Evolutionary conservation across 2,113 vertebrate genomes (phyloP).

Genomic region (Microcebus griseorufus): DNA sequence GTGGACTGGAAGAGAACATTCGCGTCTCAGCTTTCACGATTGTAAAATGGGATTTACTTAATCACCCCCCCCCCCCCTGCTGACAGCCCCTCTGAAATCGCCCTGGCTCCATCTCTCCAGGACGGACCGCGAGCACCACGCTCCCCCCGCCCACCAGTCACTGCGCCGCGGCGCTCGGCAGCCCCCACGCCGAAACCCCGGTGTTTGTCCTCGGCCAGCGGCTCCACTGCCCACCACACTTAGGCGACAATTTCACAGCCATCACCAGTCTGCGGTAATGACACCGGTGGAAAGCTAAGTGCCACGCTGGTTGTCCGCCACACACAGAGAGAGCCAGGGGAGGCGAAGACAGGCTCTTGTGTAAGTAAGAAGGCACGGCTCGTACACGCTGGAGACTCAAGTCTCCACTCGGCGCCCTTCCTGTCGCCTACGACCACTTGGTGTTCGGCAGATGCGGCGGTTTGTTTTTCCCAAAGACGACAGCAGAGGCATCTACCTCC

Average conservation of each 20-base stretch:
- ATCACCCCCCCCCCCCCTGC: fast-evolving
- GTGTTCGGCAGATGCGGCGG: neutral
- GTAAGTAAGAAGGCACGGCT: conserved; percentile 59
- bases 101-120: too few relatives aligned
- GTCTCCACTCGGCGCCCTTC: neutral
- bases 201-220: conserved; percentile 70
- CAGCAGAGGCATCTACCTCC: fast-evolving
- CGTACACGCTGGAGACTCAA: conserved; percentile 59
- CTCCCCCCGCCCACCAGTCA: too few relatives aligned
- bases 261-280: conserved; percentile 63
- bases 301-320: conserved; percentile 54
- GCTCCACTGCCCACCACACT: conserved; percentile 59
- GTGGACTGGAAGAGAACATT: fast-evolving
- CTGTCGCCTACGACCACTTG: neutral
- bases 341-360: conserved; percentile 23
- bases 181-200: neutral
- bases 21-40: too few relatives aligned
- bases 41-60: neutral
- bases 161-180: conserved; percentile 2
- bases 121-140: too few relatives aligned
- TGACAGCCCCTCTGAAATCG: too few relatives aligned
- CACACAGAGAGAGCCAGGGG: conserved; percentile 43
- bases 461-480: too few relatives aligned
- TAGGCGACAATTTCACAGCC: conserved; percentile 76
- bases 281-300: conserved; percentile 65